Evolutionary conservation across 2,113 vertebrate genomes (phyloP), one percentile per base, ranked within the genome.

Genomic region (Phyllopteryx taeniolatus): DNA sequence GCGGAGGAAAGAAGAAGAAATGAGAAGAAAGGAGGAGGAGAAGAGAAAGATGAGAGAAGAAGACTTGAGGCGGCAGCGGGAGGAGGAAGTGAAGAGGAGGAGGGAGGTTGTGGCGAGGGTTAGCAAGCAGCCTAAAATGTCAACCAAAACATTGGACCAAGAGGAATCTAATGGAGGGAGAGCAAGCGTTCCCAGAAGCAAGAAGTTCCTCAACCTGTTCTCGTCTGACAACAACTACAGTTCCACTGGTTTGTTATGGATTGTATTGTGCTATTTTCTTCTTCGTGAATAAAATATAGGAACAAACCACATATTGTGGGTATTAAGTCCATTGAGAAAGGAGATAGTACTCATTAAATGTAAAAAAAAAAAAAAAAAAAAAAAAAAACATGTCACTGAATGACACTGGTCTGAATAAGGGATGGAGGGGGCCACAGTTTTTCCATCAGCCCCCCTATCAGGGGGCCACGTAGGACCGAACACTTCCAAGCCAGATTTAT

Each of bases 121-220:
- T 69, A 84, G 61, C 47, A 88, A 84, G 47, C 83, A 84, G 54
- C 77, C 92, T 1, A 94, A 93, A 76, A 93, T 92, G 0, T 94
- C 95, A 0, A 93, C 94, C 76, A 94, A 94, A 0, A 85, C 88
- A 0, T 84, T 85, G 17, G 96, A 96, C 80, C 91, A 94, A 51
- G 86, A 85, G 0, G 83, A 81, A 44, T 71, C 76, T 2, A 80
- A 67, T 0, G 72, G 81, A 39, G 81, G 77, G 62, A 79, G 67
- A 51, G 62, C 47, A 1, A 70, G 56, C 20, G 74, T 71, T 68
- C 94, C 94, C 11, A 95, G 95, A 82, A 96, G 95, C 81, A 96
- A 94, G 89, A 99, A 99, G 88, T 99, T 99, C 89, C 94, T 96
- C 85, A 99, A 99, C 0, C 93, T 99, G 78, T 98, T 99, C 0